Evolutionary conservation across 2,797 vertebrate species (phyloP).

Genomic region (Anas flavirostris): DNA sequence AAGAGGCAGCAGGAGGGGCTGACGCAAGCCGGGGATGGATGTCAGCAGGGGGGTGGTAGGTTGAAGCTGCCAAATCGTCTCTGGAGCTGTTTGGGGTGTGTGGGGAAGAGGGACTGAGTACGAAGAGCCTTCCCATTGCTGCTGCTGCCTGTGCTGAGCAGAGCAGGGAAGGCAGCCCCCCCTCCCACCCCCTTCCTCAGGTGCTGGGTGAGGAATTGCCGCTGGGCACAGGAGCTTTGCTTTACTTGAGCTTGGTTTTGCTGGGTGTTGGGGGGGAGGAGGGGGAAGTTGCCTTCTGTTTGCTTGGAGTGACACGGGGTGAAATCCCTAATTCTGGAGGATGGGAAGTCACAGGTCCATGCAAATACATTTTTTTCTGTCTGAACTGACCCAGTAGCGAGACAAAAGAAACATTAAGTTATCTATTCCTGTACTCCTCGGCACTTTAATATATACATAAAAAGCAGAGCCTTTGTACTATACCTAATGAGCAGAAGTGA

Average conservation of each 20-base stretch:
- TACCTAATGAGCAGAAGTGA: slow-evolving; percentile 70
- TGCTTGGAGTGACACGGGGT: background rate
- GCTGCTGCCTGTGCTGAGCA: background rate
- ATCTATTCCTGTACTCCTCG: slow-evolving; percentile 36
- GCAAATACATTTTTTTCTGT: background rate
- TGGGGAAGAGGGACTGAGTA: background rate
- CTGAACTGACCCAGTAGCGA: slow-evolving; percentile 21
- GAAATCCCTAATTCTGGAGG: background rate
- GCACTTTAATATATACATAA: slow-evolving; percentile 59
- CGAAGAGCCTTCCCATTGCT: background rate
- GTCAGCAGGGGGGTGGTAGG: background rate
- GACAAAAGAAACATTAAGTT: slow-evolving; percentile 64
- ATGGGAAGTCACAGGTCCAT: background rate
- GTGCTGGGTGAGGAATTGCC: background rate
- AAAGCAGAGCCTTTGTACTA: slow-evolving; percentile 61
- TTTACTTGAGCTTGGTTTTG: background rate
- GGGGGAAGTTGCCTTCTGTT: background rate
- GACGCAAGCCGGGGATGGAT: fast-evolving
- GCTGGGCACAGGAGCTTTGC: background rate
- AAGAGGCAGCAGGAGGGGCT: background rate
- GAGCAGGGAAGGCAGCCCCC: background rate
- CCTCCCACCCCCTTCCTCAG: background rate
- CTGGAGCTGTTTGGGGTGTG: background rate
- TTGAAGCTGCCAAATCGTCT: background rate
- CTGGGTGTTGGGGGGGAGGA: background rate